Evolutionary conservation across 2,888 invertebrate species (phyloP).

Genomic region (Ichneumon xanthorius): DNA sequence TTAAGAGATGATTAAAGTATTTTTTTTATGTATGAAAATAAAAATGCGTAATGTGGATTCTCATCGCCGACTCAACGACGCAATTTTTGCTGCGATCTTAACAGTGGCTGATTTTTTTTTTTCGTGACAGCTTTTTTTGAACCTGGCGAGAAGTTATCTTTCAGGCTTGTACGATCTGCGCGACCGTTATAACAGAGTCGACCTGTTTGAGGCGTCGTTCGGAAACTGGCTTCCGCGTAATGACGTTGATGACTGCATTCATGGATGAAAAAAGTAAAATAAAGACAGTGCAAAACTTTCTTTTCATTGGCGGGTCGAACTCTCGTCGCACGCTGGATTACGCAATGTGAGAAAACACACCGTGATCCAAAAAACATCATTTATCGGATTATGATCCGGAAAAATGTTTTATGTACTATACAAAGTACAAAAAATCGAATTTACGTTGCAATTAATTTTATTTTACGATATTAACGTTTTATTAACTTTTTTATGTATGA

Average conservation of each 20-base stretch:
- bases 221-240: neutral
- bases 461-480: neutral
- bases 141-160: neutral
- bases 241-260: neutral
- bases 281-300: too few species aligned
- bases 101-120: neutral
- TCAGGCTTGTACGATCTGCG: constrained; percentile 35
- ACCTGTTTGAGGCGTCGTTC: neutral
- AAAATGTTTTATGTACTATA: too few species aligned
- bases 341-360: too few species aligned
- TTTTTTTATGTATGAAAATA: neutral
- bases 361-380: too few species aligned
- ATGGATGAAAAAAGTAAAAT: too few species aligned
- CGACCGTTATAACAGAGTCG: constrained; percentile 55
- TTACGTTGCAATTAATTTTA: neutral
- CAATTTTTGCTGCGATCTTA: too few species aligned
- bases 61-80: neutral
- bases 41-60: neutral
- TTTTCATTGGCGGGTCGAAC: too few species aligned
- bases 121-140: neutral
- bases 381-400: too few species aligned
- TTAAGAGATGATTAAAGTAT: neutral
- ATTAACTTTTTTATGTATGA: neutral
- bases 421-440: neutral
- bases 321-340: too few species aligned